These are phyloP conservation scores for Leptoclinus maculatus DNA, from an alignment of 2,797 vertebrate species.

Conservation along the genomic window DNA sequence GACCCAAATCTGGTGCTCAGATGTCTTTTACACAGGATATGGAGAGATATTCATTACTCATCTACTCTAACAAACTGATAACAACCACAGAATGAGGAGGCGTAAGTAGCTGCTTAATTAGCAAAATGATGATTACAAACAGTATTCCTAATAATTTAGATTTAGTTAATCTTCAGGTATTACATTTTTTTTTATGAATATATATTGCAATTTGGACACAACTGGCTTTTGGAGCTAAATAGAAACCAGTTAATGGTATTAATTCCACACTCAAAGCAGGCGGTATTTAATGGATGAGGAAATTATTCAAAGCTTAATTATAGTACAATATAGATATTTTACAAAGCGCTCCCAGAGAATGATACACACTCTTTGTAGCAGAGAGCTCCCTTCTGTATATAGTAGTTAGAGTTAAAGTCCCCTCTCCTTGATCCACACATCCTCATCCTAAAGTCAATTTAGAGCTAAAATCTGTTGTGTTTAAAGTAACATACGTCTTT, in stretches of 20 bases:
- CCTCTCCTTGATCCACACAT: constrained; percentile 15
- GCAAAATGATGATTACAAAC: constrained; percentile 24
- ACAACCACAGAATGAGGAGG: constrained; percentile 16
- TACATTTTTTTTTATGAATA: constrained; percentile 8
- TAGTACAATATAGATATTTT: constrained; percentile 37
- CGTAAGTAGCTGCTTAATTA: constrained; percentile 5
- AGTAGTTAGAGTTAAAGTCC: neutral
- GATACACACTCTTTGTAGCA: neutral
- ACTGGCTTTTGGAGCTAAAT: constrained; percentile 24
- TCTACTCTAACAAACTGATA: constrained; percentile 18
- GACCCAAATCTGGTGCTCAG: constrained; percentile 36
- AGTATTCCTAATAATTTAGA: constrained; percentile 24
- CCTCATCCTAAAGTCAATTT: neutral
- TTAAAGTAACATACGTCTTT: neutral
- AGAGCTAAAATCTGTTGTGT: constrained; percentile 4
- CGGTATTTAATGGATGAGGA: constrained; percentile 33
- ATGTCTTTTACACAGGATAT: constrained; percentile 33
- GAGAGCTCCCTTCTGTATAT: neutral
- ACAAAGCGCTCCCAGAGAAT: constrained; percentile 20
- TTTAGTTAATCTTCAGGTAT: constrained; percentile 30
- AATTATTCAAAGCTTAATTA: constrained; percentile 49
- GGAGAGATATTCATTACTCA: constrained; percentile 25
- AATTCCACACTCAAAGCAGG: constrained; percentile 12
- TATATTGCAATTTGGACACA: constrained; percentile 22
- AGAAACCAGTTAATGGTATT: constrained; percentile 37